Percentiles rank a stretch among this genome's conserved stretches.
These are phyloP conservation scores for Cryptomyrus ogoouensis DNA, from an alignment of 2,113 vertebrate genomes.

Conservation along the genomic window DNA sequence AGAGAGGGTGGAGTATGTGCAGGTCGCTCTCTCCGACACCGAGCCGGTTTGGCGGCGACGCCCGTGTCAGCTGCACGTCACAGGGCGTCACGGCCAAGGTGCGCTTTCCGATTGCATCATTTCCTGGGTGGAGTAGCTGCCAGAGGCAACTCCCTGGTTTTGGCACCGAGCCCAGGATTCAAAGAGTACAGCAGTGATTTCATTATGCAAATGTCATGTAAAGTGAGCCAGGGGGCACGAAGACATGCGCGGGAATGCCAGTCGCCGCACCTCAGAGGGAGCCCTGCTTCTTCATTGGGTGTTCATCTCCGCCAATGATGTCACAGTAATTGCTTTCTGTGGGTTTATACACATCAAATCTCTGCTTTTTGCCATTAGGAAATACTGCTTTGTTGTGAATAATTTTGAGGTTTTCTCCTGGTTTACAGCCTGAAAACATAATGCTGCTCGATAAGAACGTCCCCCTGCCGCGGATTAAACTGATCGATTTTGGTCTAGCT, in stretches of 20 bases:
- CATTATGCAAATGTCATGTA: not conserved
- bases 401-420: constrained; percentile 29
- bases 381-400: not conserved
- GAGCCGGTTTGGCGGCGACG: not conserved
- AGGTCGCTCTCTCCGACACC: not conserved
- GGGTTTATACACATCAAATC: not conserved
- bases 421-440: constrained; percentile 90
- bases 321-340: not conserved
- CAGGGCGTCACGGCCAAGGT: not conserved
- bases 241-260: not conserved
- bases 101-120: not conserved
- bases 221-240: not conserved
- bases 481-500: constrained; percentile 94
- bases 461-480: constrained; percentile 80
- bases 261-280: not conserved
- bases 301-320: not conserved
- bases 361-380: not conserved
- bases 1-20: not conserved
- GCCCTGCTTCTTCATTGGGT: not conserved
- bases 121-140: not conserved
- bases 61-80: not conserved
- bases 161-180: not conserved
- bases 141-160: not conserved
- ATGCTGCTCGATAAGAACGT: constrained; percentile 90
- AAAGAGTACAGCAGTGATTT: not conserved